A percentile compares a stretch with the other conserved stretches of the same genome.
Conservation (phyloP, 2,113 vertebrate species). For the Trinectes maculatus region DNA sequence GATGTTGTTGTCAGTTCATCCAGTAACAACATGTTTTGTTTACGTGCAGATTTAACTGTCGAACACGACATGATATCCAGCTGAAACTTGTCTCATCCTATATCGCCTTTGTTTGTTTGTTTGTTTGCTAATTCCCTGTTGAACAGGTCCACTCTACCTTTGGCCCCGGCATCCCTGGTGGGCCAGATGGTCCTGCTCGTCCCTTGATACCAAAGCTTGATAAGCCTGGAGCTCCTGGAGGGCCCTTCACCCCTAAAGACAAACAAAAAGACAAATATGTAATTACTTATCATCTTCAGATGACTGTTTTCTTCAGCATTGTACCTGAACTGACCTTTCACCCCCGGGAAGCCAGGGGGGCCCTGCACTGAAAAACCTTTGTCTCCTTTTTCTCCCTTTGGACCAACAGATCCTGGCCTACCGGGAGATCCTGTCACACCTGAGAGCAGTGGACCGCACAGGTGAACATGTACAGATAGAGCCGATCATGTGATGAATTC, state of each 20-base stretch:
- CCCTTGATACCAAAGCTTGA: conserved; percentile 71
- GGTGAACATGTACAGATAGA: neutral
- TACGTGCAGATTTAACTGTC: no score
- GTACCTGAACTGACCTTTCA: conserved; percentile 68
- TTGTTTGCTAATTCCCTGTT: no score
- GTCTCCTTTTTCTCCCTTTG: conserved; percentile 67
- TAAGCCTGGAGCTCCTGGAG: conserved; percentile 62
- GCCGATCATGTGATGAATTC: neutral
- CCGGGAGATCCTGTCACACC: conserved; percentile 66
- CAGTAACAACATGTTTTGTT: no score
- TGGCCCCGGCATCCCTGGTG: conserved; percentile 72
- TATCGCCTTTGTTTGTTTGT: no score
- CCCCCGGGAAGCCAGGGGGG: conserved; percentile 65
- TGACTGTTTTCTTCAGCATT: neutral
- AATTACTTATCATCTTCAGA: neutral
- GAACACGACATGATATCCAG: no score
- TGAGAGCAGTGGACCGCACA: conserved; percentile 39
- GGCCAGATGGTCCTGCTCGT: conserved; percentile 71
- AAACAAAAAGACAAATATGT: neutral
- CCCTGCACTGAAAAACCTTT: conserved; percentile 68
- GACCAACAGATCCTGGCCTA: conserved; percentile 60
- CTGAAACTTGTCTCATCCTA: no score
- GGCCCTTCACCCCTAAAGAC: conserved; percentile 70
- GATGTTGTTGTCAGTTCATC: no score
- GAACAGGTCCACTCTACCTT: conserved; percentile 64